Base-by-base conservation (phyloP, 1,140 invertebrate genomes). In the Cydia pomonella region DNA sequence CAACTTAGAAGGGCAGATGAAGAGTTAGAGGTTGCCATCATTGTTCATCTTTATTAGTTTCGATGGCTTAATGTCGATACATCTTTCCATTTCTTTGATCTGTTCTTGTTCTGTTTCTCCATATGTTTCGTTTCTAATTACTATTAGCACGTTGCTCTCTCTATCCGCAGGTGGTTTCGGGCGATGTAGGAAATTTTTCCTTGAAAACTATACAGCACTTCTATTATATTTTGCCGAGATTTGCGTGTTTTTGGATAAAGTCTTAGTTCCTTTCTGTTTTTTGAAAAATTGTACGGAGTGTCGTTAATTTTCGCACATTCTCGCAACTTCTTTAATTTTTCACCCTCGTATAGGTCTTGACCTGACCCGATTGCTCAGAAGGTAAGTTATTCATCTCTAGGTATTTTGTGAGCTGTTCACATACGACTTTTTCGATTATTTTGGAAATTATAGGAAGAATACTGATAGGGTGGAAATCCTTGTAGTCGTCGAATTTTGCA, bases 71-170 rank as follows among this genome's bases (percentile, higher is more conserved):
- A 59, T 59, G 13, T 59, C 53, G n/a, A 59, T 59, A n/a, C 53
- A 59, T 59, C 21, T 59, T 59, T 59, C 53, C 53, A 59, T 59
- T 59, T 59, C 53, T 18, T 59, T n/a, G 6, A 59, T 59, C 53
- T 59, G 53, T 21, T 59, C n/a, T 59, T 59, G 13, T 21, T 59
- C 53, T 59, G 53, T 18, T 59, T 59, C 53, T 18, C 53, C 53
- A 21, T 59, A 59, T 59, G 53, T 59, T 59, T 59, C 53, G 18
- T 59, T 59, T 59, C 21, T 59, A 21, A 59, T 59, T 10, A 59
- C 53, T 59, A 59, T 16, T 21, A 59, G 18, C 21, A 59, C 53
- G 16, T 18, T 59, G 21, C 16, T n/a, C 53, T 59, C 53, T 59
- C 53, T 59, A 16, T 59, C 53, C 13, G 53, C 16, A 21, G 16